A percentile compares a stretch with the other conserved stretches of the same genome.
These are phyloP conservation scores for Boloria euphrosyne DNA, from an alignment of 2,888 invertebrate species.

Conservation along the genomic window DNA sequence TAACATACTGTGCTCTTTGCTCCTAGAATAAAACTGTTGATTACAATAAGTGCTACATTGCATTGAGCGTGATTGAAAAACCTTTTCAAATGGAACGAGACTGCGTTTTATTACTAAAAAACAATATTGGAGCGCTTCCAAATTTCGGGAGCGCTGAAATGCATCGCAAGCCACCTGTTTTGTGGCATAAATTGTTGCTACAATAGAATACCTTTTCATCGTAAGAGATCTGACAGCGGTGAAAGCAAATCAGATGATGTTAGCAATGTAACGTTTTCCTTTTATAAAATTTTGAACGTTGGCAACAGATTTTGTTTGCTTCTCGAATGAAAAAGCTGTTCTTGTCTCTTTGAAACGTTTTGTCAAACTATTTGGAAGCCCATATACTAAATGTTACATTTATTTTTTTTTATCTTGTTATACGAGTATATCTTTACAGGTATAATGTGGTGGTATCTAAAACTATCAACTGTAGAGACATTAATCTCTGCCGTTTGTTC, in stretches of 20 bases:
- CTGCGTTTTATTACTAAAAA: slow-evolving; percentile 25
- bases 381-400: too few species aligned
- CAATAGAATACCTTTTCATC: slow-evolving; percentile 25
- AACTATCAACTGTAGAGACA: too few species aligned
- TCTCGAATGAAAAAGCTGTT: background rate
- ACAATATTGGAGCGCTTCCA: slow-evolving; percentile 35
- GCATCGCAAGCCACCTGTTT: slow-evolving; percentile 32
- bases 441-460: too few species aligned
- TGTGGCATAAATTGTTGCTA: slow-evolving; percentile 29
- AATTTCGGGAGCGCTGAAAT: slow-evolving; percentile 22
- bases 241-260: slow-evolving; percentile 26
- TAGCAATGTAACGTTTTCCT: slow-evolving; percentile 14
- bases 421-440: too few species aligned
- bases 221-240: slow-evolving; percentile 26
- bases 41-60: slow-evolving; percentile 22
- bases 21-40: slow-evolving; percentile 1
- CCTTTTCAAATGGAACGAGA: slow-evolving; percentile 16
- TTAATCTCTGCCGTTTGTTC: too few species aligned
- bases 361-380: background rate
- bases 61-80: slow-evolving; percentile 25
- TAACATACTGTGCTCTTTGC: background rate
- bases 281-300: slow-evolving; percentile 8
- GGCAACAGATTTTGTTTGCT: slow-evolving; percentile 2
- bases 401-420: too few species aligned
- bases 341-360: background rate